These are phyloP conservation scores for Nasonia vitripennis DNA, from an alignment of 1,140 invertebrate species.

Conservation along the genomic window DNA sequence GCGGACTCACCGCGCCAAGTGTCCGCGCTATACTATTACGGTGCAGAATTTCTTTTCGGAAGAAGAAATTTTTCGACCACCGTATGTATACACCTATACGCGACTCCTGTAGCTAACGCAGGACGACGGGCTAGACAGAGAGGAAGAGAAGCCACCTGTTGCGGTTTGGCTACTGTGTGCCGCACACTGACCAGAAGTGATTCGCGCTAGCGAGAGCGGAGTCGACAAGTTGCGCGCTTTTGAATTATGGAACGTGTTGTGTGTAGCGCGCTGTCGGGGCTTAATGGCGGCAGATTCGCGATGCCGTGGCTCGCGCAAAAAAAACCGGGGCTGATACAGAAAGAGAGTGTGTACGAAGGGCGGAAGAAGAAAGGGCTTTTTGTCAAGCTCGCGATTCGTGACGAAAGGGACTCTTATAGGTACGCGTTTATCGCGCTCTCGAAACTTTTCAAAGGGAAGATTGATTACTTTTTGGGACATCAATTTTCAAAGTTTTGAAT, in stretches of 20 bases:
- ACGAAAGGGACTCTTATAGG: neutral
- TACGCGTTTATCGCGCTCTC: neutral
- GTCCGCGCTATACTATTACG: neutral
- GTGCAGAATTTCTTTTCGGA: neutral
- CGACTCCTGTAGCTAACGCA: neutral
- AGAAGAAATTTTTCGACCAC: neutral
- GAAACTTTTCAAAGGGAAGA: neutral
- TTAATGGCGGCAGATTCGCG: slow-evolving; percentile 24
- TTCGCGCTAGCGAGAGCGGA: slow-evolving; percentile 54
- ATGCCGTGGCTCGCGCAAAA: neutral
- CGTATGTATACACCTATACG: too few relatives aligned
- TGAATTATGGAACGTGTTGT: slow-evolving; percentile 63
- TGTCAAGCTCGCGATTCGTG: neutral
- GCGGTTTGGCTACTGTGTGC: slow-evolving; percentile 42
- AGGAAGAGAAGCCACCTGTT: slow-evolving; percentile 61
- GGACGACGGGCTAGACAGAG: neutral
- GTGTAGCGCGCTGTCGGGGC: neutral
- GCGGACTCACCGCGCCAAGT: too few relatives aligned
- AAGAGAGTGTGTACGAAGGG: neutral
- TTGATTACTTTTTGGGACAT: neutral
- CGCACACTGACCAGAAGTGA: slow-evolving; percentile 58
- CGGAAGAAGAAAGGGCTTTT: neutral
- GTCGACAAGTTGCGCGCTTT: slow-evolving; percentile 57
- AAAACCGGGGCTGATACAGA: neutral
- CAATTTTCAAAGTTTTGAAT: too few relatives aligned